Evolutionary conservation across 2,797 vertebrate species (phyloP).

Genomic region (Microhierax caerulescens): DNA sequence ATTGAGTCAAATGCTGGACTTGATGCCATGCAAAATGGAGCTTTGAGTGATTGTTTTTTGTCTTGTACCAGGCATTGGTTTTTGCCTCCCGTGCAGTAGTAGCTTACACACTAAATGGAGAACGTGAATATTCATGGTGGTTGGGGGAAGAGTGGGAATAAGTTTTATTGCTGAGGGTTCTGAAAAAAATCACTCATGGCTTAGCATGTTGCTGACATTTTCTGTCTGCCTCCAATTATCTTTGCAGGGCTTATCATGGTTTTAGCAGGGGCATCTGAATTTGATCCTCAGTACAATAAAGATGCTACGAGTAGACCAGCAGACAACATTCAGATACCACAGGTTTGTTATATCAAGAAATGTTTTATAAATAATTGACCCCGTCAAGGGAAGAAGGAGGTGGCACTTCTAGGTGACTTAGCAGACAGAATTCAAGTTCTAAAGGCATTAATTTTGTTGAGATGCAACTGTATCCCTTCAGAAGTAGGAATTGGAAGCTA

Average conservation of each 20-base stretch:
- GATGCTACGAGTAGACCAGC: constrained; percentile 95
- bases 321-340: constrained; percentile 96
- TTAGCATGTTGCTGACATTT: neutral
- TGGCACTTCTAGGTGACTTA: neutral
- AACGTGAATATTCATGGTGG: neutral
- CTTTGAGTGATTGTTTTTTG: neutral
- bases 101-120: neutral
- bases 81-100: neutral
- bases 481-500: neutral
- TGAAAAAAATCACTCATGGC: neutral
- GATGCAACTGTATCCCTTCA: neutral
- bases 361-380: neutral
- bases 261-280: constrained; percentile 95
- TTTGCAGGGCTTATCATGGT: constrained; percentile 92
- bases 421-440: neutral
- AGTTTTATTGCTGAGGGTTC: neutral
- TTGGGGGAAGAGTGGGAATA: neutral
- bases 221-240: neutral
- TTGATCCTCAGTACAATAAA: constrained; percentile 97
- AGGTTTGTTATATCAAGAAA: constrained; percentile 77
- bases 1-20: neutral
- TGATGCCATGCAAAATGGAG: neutral
- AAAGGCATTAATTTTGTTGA: neutral
- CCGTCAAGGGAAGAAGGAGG: neutral
- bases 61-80: neutral